Evolutionary conservation across 2,797 vertebrate genomes (phyloP).

Genomic region (Phataginus tetradactyla): DNA sequence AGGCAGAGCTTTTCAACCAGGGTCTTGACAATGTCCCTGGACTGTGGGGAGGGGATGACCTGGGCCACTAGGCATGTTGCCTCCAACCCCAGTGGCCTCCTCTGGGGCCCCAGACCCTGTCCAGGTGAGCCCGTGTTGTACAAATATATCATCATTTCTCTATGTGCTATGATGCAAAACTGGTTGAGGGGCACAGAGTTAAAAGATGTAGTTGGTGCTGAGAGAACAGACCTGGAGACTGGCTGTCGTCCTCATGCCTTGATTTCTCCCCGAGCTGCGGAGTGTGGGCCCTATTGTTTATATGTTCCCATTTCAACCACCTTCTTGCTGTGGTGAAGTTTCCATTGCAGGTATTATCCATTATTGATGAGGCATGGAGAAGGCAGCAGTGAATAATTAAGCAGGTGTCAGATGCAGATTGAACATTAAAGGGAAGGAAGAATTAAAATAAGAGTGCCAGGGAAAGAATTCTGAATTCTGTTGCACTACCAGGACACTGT

Average conservation of each 20-base stretch:
- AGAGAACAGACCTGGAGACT: background rate
- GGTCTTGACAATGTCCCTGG: background rate
- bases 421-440: constrained; percentile 67
- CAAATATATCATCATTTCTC: background rate
- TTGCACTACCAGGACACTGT: background rate
- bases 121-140: too few species aligned
- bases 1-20: background rate
- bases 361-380: constrained; percentile 86
- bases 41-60: background rate
- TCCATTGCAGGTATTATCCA: constrained; percentile 85
- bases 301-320: background rate
- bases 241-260: background rate
- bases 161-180: too few species aligned
- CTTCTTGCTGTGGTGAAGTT: constrained; percentile 58
- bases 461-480: constrained; percentile 56
- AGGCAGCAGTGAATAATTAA: constrained; percentile 93
- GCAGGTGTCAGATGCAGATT: constrained; percentile 86
- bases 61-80: background rate
- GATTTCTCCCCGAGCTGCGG: background rate
- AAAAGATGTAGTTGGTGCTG: background rate
- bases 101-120: background rate
- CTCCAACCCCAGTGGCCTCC: background rate
- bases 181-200: background rate
- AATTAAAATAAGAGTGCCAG: constrained; percentile 50
- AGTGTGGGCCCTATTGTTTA: background rate